These are phyloP conservation scores for Sthenelais limicola DNA, from an alignment of 2,888 invertebrate genomes.

Conservation along the genomic window DNA sequence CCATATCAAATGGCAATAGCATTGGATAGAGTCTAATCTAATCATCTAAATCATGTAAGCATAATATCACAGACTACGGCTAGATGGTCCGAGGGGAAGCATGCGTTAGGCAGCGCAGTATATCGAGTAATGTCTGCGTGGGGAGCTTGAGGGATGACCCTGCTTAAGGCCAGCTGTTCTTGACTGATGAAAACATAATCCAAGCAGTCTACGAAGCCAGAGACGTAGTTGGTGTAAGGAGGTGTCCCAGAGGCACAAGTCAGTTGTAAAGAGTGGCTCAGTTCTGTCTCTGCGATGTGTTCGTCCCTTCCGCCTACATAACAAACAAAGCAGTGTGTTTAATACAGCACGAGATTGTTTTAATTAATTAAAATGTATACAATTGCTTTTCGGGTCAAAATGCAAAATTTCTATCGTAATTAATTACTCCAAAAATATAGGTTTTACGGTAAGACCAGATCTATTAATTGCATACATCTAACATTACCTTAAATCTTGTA, in stretches of 20 bases:
- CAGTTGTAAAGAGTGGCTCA: conserved; percentile 79
- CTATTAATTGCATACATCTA: too few species aligned
- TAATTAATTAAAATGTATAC: too few species aligned
- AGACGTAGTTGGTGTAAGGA: conserved; percentile 87
- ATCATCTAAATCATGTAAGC: too few species aligned
- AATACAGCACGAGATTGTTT: too few species aligned
- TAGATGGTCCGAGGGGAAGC: conserved; percentile 95
- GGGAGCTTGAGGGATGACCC: conserved; percentile 87
- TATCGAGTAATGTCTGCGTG: conserved; percentile 83
- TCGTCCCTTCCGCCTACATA: conserved; percentile 75
- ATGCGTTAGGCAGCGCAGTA: conserved; percentile 87
- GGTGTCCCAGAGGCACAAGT: conserved; percentile 88
- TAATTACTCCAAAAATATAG: too few species aligned
- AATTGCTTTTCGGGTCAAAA: too few species aligned
- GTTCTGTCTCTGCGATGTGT: conserved; percentile 76
- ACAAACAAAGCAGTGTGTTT: conserved; percentile 41
- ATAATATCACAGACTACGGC: conserved; percentile 79
- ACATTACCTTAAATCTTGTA: too few species aligned
- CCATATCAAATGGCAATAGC: too few species aligned
- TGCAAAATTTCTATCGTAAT: too few species aligned
- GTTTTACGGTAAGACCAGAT: too few species aligned
- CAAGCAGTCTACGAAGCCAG: conserved; percentile 86
- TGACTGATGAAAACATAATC: conserved; percentile 93
- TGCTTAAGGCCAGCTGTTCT: conserved; percentile 65
- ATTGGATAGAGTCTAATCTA: too few species aligned